phyloP scores from a whole-genome alignment of 1,140 invertebrate species.

The Gryllus bimaculatus region DNA sequence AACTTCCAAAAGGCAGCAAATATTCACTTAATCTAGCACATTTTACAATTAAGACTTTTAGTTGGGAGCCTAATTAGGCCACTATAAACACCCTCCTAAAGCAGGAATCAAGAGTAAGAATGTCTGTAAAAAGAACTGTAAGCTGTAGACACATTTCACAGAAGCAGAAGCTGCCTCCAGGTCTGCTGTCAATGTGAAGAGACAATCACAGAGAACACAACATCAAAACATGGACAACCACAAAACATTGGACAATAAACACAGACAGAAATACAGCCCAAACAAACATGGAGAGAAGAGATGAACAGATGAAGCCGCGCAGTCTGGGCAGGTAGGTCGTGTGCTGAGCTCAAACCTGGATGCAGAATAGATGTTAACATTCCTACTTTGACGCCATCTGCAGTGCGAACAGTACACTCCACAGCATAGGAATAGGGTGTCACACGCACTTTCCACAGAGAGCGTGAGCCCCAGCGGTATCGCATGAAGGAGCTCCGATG shows the following conservation, averaged over 20 bases:
- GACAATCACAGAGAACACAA: background rate
- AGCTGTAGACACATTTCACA: background rate
- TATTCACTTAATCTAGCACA: no score
- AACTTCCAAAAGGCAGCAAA: no score
- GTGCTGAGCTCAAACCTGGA: background rate
- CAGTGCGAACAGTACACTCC: slow-evolving; percentile 5
- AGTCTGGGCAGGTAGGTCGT: background rate
- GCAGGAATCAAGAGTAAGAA: background rate
- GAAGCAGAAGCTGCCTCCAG: background rate
- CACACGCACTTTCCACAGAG: background rate
- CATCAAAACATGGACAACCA: background rate
- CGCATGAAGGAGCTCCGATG: background rate
- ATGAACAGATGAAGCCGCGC: background rate
- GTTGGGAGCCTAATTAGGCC: background rate
- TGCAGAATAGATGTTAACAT: slow-evolving; percentile 9
- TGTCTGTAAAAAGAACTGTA: background rate
- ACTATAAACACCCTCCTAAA: background rate
- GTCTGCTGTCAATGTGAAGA: background rate
- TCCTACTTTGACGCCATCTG: slow-evolving; percentile 2
- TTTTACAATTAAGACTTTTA: no score
- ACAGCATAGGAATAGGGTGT: background rate
- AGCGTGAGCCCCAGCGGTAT: slow-evolving; percentile 9
- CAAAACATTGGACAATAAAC: background rate
- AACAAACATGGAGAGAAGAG: background rate
- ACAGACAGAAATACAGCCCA: background rate